Conservation (phyloP, 2,797 vertebrate genomes). For the Dryobates pubescens region DNA sequence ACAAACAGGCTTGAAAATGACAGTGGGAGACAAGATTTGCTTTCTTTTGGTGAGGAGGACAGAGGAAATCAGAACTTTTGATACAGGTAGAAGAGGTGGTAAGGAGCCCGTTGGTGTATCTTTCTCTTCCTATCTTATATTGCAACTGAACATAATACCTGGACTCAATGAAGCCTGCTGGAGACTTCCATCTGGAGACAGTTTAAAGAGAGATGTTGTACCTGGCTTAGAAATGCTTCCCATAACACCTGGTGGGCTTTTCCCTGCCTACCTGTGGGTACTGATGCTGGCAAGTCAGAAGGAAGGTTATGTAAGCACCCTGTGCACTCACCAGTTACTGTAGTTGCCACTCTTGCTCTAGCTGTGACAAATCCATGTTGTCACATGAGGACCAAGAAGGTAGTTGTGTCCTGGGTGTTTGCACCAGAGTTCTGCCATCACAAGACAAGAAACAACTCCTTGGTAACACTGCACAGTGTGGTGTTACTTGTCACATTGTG, state of each 20-base stretch:
- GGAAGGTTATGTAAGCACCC: neutral
- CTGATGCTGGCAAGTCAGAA: neutral
- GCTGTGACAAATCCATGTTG: neutral
- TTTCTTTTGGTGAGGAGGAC: neutral
- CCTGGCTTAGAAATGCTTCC: neutral
- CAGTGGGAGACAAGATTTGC: neutral
- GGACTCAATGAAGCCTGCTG: neutral
- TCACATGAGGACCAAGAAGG: neutral
- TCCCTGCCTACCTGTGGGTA: neutral
- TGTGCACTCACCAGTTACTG: neutral
- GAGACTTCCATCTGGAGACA: neutral
- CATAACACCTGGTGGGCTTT: neutral
- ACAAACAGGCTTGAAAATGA: neutral
- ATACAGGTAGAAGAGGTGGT: neutral
- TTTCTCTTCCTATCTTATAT: neutral
- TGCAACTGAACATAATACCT: neutral
- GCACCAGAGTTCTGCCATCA: neutral
- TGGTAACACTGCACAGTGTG: neutral
- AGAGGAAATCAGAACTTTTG: neutral
- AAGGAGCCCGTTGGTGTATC: neutral
- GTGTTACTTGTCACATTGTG: neutral
- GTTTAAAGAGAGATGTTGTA: neutral
- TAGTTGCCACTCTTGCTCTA: neutral
- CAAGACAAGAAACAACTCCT: neutral
- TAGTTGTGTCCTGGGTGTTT: rapidly evolving